Conservation (phyloP, 2,113 vertebrate genomes). For the Glareola pratincola region DNA sequence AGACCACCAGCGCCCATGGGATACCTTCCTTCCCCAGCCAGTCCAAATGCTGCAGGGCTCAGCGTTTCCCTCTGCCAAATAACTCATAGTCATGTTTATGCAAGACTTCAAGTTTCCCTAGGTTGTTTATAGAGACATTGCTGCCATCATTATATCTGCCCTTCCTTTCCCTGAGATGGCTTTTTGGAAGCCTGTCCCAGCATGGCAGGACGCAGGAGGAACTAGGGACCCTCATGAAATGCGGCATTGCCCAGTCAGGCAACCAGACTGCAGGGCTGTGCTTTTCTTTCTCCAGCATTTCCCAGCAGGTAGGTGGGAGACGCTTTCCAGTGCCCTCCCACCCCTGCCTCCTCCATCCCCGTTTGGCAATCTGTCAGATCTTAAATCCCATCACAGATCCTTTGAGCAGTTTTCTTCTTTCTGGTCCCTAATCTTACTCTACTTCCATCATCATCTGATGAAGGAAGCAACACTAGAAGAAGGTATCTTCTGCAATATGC, state of each 20-base stretch:
- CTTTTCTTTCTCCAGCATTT: neutral
- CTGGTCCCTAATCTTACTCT: neutral
- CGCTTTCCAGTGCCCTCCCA: neutral
- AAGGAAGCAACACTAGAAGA: neutral
- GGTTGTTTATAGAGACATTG: neutral
- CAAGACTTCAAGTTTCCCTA: neutral
- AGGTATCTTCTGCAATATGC: neutral
- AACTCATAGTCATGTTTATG: neutral
- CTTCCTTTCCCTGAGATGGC: neutral
- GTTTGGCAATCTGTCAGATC: neutral
- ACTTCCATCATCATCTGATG: neutral
- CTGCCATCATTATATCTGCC: neutral
- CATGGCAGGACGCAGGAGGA: neutral
- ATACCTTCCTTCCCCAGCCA: neutral
- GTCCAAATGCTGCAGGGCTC: neutral
- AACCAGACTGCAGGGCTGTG: neutral
- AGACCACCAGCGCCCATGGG: neutral
- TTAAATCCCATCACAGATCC: neutral
- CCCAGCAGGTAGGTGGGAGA: neutral
- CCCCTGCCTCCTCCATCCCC: neutral
- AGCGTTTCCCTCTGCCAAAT: slow-evolving; percentile 16
- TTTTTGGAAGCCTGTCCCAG: neutral
- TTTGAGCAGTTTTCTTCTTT: neutral
- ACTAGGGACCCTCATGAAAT: neutral
- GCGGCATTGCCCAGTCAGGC: neutral